A percentile compares a stretch with the other conserved stretches of the same genome.
phyloP scores from a whole-genome alignment of 2,888 invertebrate genomes.

The Papilio gigon region DNA sequence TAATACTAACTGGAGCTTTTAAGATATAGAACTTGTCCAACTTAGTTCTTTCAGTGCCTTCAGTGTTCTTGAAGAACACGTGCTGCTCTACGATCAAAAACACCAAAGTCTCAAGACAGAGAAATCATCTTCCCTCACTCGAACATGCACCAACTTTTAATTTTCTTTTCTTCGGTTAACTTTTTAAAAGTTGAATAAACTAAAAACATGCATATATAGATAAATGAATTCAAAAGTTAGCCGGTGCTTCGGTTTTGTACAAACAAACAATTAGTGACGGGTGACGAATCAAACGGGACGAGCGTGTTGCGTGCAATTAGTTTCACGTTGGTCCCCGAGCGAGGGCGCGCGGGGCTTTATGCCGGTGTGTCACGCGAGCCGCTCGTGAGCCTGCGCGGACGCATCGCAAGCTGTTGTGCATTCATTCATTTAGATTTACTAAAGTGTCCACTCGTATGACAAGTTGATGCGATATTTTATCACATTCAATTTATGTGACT shows the following conservation, averaged over 20 bases:
- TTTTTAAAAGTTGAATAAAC: no score
- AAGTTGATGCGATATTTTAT: background rate
- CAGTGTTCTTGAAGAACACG: no score
- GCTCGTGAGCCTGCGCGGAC: constrained; percentile 56
- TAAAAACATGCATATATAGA: background rate
- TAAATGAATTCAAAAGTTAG: background rate
- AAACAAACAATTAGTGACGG: constrained; percentile 20
- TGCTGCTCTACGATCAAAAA: no score
- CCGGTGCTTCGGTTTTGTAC: background rate
- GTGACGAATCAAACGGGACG: constrained; percentile 25
- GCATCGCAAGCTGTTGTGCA: constrained; percentile 44
- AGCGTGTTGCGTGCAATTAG: constrained; percentile 60
- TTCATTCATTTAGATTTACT: constrained; percentile 29
- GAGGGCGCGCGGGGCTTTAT: constrained; percentile 51
- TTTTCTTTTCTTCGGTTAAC: no score
- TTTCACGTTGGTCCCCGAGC: constrained; percentile 51
- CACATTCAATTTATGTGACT: background rate
- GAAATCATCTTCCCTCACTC: no score
- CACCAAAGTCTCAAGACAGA: no score
- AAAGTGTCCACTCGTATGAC: background rate
- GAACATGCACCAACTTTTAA: no score
- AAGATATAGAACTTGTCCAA: background rate
- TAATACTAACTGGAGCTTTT: constrained; percentile 47
- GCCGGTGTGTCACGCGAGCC: constrained; percentile 56
- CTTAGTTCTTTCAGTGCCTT: background rate